These are phyloP conservation scores for Bradysia coprophila DNA, from an alignment of 1,140 invertebrate genomes.

Conservation along the genomic window DNA sequence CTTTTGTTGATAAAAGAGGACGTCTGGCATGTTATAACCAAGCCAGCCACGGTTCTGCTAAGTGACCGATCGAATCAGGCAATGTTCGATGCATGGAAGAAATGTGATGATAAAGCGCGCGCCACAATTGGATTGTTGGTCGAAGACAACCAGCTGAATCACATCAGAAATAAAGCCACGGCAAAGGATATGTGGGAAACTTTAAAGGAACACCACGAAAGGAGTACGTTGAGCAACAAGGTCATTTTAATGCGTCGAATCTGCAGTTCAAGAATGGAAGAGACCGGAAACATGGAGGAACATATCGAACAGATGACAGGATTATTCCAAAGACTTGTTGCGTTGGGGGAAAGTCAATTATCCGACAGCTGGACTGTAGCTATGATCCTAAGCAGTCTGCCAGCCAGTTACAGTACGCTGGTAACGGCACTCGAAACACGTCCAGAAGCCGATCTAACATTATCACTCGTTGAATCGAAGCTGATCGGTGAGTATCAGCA, in stretches of 20 bases:
- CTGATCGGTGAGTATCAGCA: background rate
- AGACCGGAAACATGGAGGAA: background rate
- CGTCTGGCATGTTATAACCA: too few species aligned
- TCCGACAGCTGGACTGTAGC: background rate
- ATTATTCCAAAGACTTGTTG: background rate
- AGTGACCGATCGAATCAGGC: too few species aligned
- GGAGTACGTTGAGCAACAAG: background rate
- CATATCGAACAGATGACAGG: background rate
- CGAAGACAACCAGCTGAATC: background rate
- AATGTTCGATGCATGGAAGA: too few species aligned
- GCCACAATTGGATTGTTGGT: background rate
- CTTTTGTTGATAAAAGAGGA: slow-evolving; percentile 7
- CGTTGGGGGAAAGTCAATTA: background rate
- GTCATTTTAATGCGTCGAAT: background rate
- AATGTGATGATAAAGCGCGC: slow-evolving; percentile 6
- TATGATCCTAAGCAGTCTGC: background rate
- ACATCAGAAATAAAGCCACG: background rate
- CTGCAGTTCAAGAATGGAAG: background rate
- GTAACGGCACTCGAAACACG: background rate
- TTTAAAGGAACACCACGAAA: background rate
- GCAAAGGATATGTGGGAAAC: background rate
- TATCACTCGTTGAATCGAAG: background rate
- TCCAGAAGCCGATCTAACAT: background rate
- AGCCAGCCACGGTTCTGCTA: too few species aligned
- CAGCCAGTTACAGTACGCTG: background rate